These are phyloP conservation scores for Guaruba guarouba DNA, from an alignment of 2,113 vertebrate species.

Conservation along the genomic window DNA sequence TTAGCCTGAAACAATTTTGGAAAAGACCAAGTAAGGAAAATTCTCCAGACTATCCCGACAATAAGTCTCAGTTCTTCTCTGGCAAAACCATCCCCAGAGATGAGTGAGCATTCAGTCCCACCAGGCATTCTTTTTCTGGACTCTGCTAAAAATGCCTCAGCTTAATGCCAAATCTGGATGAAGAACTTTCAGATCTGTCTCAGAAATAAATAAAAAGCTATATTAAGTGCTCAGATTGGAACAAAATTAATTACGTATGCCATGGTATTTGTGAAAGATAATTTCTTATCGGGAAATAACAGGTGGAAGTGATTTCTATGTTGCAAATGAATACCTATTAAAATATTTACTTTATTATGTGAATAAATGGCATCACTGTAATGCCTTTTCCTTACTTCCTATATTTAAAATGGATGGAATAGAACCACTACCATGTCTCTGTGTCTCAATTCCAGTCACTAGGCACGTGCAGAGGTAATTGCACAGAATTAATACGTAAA, in stretches of 20 bases:
- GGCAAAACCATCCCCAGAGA: neutral
- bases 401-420: neutral
- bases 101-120: neutral
- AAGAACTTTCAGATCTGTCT: neutral
- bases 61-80: conserved; percentile 11
- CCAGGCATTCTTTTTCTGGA: neutral
- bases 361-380: neutral
- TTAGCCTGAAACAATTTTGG: conserved; percentile 24
- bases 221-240: neutral
- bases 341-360: neutral
- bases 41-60: conserved; percentile 4
- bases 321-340: neutral
- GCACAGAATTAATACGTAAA: neutral
- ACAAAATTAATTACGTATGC: neutral
- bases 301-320: neutral
- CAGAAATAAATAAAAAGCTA: neutral
- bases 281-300: neutral
- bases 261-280: neutral
- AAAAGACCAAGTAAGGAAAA: conserved; percentile 39
- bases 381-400: neutral
- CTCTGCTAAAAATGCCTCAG: neutral
- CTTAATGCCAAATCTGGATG: neutral
- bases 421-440: neutral
- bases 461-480: neutral
- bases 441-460: neutral